phyloP scores from a whole-genome alignment of 1,140 invertebrate species.

The Ditylenchus dipsaci region DNA sequence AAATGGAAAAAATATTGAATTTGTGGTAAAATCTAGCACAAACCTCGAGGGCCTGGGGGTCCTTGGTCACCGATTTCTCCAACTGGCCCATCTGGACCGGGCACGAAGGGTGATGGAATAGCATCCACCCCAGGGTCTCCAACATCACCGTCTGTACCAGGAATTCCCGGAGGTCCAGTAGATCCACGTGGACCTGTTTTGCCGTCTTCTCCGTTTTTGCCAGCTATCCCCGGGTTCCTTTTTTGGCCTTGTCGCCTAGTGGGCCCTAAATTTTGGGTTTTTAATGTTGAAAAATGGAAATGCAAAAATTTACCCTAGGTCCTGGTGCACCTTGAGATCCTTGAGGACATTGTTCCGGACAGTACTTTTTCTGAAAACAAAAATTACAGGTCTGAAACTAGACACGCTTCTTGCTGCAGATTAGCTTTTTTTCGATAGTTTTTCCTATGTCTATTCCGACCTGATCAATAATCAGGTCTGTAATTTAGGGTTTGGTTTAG shows the following conservation, averaged over 20 bases:
- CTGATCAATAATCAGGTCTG: neutral
- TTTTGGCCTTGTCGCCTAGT: constrained; percentile 36
- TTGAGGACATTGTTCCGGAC: constrained; percentile 41
- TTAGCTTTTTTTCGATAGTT: too few species aligned
- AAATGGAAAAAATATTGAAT: neutral
- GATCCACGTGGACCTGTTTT: constrained; percentile 24
- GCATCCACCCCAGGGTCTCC: constrained; percentile 35
- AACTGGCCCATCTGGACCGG: constrained; percentile 22
- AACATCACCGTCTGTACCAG: constrained; percentile 38
- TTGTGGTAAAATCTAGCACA: neutral
- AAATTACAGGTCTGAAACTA: neutral
- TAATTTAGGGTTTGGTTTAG: too few species aligned
- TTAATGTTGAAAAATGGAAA: constrained; percentile 2
- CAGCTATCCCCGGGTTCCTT: constrained; percentile 19
- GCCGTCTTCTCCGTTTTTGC: constrained; percentile 33
- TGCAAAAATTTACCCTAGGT: constrained; percentile 21
- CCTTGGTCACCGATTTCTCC: constrained; percentile 24
- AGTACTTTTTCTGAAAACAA: constrained; percentile 41
- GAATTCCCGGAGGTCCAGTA: constrained; percentile 30
- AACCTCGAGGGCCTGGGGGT: constrained; percentile 30
- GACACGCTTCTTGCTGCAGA: too few species aligned
- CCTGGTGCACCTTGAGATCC: constrained; percentile 33
- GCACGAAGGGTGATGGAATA: constrained; percentile 27
- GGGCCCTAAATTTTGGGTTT: constrained; percentile 30
- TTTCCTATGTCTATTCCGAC: neutral